phyloP scores from a whole-genome alignment of 2,888 invertebrate species.

The Aquatica leii region DNA sequence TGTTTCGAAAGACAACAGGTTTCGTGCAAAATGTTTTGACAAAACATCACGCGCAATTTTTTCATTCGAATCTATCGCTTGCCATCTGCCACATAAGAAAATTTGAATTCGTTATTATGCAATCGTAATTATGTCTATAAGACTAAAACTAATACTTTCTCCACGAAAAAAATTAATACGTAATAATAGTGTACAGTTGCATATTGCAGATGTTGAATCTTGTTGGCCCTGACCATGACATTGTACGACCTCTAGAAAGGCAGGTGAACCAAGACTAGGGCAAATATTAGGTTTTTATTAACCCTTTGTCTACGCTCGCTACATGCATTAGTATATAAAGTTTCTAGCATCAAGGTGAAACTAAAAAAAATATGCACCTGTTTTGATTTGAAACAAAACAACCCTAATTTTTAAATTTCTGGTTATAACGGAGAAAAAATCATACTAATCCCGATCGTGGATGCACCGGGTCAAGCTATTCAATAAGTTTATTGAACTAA shows the following conservation, averaged over 20 bases:
- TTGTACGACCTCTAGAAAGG: conserved; percentile 57
- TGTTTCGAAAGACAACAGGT: no score
- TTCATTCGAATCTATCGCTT: no score
- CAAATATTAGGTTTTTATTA: conserved; percentile 24
- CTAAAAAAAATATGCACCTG: conserved; percentile 26
- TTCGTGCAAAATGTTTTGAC: no score
- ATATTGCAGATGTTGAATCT: conserved; percentile 60
- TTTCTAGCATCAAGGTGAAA: background rate
- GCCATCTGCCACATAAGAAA: background rate
- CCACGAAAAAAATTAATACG: conserved; percentile 1
- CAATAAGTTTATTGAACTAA: no score
- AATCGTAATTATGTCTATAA: background rate
- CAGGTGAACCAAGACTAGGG: conserved; percentile 44
- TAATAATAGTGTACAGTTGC: conserved; percentile 52
- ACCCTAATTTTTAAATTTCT: no score
- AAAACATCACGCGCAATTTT: no score
- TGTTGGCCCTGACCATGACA: conserved; percentile 62
- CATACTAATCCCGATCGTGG: no score
- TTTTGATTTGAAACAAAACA: conserved; percentile 18
- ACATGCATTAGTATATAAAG: background rate
- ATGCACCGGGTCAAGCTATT: no score
- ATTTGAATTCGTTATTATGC: background rate
- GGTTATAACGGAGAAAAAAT: conserved; percentile 33
- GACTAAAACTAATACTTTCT: background rate
- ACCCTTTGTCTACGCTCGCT: conserved; percentile 22